Base-by-base conservation (phyloP, 2,888 invertebrate species). In the Stictocephala bisonia region DNA sequence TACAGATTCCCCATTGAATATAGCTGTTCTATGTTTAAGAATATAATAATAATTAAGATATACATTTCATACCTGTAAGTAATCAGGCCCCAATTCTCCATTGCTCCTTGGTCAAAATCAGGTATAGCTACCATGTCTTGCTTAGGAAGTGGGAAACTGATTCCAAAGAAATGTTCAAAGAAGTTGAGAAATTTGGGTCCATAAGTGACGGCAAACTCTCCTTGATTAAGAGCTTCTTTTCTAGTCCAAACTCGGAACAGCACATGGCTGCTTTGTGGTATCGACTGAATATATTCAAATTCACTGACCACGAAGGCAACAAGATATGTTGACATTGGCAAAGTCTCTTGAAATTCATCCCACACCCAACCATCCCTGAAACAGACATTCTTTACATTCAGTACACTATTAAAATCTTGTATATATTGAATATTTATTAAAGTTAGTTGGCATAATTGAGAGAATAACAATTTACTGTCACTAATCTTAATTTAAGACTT, bases 241-340 rank as follows among this genome's bases (percentile, higher is more conserved):
- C 93, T 84, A 0, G 93, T 90, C 93, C 93, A 93, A 71, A 93
- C 91, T 81, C 87, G 87, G 84, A 93, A 93, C 11, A 22, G 27
- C n/a, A n/a, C n/a, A n/a, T n/a, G n/a, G n/a, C n/a, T n/a, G n/a
- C n/a, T n/a, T n/a, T n/a, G n/a, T n/a, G n/a, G n/a, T n/a, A n/a
- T n/a, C n/a, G n/a, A n/a, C n/a, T n/a, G n/a, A n/a, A n/a, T n/a
- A n/a, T n/a, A n/a, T n/a, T n/a, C n/a, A n/a, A n/a, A n/a, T n/a
- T n/a, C n/a, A n/a, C n/a, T n/a, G n/a, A 95, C 86, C 3, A 92
- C 88, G 81, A 90, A 93, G 0, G 97, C 97, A 0, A 97, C 90
- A 51, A 97, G 84, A 82, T 98, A 98, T 0, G 97, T 96, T 0
- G 96, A 95, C 97, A 98, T 97, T 1, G 90, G 91, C 0, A 93